Evolutionary conservation across 2,888 invertebrate genomes (phyloP).

Genomic region (Spicauda simplicius): DNA sequence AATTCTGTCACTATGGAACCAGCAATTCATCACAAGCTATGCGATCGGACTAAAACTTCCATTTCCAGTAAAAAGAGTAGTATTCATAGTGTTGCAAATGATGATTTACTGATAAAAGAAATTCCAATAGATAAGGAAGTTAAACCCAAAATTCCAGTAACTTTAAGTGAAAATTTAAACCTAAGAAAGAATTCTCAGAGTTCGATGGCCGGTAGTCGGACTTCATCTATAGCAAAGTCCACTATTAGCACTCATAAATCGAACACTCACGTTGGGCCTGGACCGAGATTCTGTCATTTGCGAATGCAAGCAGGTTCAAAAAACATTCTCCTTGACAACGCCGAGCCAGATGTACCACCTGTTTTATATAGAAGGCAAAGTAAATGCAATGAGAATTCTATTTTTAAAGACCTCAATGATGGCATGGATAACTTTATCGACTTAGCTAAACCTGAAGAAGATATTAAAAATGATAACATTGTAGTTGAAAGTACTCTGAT

Average conservation of each 20-base stretch:
- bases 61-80: conserved; percentile 77
- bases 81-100: conserved; percentile 63
- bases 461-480: conserved; percentile 61
- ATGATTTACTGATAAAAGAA: conserved; percentile 68
- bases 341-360: conserved; percentile 89
- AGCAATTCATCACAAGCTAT: conserved; percentile 86
- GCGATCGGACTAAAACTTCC: conserved; percentile 80
- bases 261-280: conserved; percentile 81
- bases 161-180: conserved; percentile 55
- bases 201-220: conserved; percentile 76
- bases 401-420: conserved; percentile 76
- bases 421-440: conserved; percentile 72
- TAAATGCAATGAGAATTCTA: conserved; percentile 75
- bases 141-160: conserved; percentile 57
- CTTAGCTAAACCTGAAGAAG: conserved; percentile 61
- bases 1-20: conserved; percentile 70
- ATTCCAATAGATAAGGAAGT: conserved; percentile 55
- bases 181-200: conserved; percentile 73
- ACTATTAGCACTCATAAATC: conserved; percentile 81
- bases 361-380: conserved; percentile 88
- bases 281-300: conserved; percentile 91
- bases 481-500: conserved; percentile 77
- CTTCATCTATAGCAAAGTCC: conserved; percentile 79
- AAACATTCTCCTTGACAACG: conserved; percentile 92
- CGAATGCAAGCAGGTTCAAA: conserved; percentile 91